Evolutionary conservation across 1,140 invertebrate genomes (phyloP).

Genomic region (Drosophila baimaii): DNA sequence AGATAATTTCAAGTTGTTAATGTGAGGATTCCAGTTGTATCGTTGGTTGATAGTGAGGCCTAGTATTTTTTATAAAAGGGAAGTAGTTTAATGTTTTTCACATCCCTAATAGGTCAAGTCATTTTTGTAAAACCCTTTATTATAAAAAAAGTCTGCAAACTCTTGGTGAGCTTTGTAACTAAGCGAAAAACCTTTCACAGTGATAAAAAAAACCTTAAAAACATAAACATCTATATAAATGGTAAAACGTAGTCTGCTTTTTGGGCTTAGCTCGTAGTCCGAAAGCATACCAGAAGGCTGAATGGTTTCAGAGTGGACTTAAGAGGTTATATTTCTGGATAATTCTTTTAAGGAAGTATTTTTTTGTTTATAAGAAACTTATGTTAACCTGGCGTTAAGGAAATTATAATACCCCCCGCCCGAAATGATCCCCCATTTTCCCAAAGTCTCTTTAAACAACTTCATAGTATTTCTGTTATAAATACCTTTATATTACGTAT

Average conservation of each 20-base stretch:
- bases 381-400: neutral
- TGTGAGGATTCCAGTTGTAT: no score
- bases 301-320: neutral
- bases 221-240: neutral
- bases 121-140: neutral
- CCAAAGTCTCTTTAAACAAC: no score
- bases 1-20: no score
- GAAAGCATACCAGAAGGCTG: neutral
- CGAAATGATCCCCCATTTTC: no score
- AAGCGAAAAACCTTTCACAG: neutral
- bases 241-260: neutral
- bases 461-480: neutral
- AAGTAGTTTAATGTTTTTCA: no score
- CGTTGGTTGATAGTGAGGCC: no score
- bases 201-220: neutral
- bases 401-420: neutral
- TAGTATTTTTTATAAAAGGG: neutral
- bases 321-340: neutral
- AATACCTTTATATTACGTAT: conserved; percentile 2
- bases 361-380: neutral
- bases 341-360: neutral
- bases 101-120: neutral
- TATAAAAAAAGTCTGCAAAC: neutral
- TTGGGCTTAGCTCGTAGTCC: neutral
- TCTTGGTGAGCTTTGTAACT: neutral